Evolutionary conservation across 2,113 vertebrate genomes (phyloP).

Genomic region (Ariopsis seemanni): DNA sequence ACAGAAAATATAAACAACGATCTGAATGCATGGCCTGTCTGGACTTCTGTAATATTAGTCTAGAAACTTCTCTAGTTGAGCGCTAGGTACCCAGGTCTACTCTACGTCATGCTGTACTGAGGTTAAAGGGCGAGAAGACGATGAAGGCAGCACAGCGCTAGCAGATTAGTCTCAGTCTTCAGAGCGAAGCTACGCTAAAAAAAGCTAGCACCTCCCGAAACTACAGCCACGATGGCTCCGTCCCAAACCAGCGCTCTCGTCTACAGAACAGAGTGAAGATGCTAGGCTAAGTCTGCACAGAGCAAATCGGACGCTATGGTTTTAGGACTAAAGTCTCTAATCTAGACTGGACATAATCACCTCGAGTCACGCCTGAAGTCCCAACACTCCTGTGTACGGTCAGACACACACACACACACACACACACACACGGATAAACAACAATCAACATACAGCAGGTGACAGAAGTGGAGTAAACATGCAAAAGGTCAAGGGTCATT

Average conservation of each 20-base stretch:
- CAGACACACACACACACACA: conserved; percentile 74
- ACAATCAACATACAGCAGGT: conserved; percentile 69
- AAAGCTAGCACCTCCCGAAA: conserved; percentile 67
- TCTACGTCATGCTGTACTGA: conserved; percentile 76
- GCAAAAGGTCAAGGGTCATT: conserved; percentile 7
- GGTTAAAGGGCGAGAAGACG: conserved; percentile 72
- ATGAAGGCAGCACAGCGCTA: conserved; percentile 74
- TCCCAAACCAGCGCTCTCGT: conserved; percentile 14
- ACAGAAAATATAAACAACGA: background rate
- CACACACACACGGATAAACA: conserved; percentile 68
- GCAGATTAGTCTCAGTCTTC: conserved; percentile 76
- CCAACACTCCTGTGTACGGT: conserved; percentile 79
- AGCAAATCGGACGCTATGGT: conserved; percentile 74
- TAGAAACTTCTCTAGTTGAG: conserved; percentile 68
- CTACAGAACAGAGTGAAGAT: conserved; percentile 74
- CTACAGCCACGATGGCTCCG: conserved; percentile 58
- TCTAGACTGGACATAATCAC: conserved; percentile 80
- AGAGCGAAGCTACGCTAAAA: conserved; percentile 71
- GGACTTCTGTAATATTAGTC: conserved; percentile 75
- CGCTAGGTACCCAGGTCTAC: conserved; percentile 73
- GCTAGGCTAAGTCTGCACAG: conserved; percentile 72
- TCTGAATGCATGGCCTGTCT: background rate
- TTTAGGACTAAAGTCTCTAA: conserved; percentile 77
- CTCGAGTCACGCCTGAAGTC: conserved; percentile 76
- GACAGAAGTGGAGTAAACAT: conserved; percentile 48